Percentiles rank a stretch among this genome's conserved stretches.
Conservation (phyloP, 2,113 vertebrate genomes). For the Cathartes aura region DNA sequence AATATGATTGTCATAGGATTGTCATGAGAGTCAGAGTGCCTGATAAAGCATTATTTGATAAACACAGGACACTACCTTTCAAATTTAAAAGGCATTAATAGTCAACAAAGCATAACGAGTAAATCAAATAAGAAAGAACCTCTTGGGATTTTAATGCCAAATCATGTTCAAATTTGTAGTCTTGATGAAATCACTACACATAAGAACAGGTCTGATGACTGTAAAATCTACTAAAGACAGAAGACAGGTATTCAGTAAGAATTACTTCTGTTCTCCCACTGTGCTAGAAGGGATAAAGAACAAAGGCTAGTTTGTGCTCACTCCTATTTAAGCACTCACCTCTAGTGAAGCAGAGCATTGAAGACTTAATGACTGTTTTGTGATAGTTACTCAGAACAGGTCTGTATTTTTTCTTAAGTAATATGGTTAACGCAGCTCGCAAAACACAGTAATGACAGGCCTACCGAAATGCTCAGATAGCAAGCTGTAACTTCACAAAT, state of each 20-base stretch:
- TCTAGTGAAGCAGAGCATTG: neutral
- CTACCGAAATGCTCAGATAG: neutral
- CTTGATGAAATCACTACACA: neutral
- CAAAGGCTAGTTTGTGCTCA: neutral
- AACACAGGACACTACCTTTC: neutral
- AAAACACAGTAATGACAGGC: neutral
- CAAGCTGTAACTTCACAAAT: neutral
- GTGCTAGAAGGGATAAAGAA: neutral
- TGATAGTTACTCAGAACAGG: neutral
- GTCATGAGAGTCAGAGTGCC: neutral
- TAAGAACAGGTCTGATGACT: neutral
- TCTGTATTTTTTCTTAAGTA: neutral
- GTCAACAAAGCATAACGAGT: neutral
- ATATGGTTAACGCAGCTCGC: neutral
- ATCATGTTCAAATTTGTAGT: neutral
- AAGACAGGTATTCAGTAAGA: neutral
- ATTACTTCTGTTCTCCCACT: neutral
- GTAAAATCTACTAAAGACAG: neutral
- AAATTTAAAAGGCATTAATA: neutral
- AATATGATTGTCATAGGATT: neutral
- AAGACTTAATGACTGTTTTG: neutral
- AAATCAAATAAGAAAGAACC: neutral
- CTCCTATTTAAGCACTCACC: neutral
- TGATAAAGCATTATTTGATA: neutral
- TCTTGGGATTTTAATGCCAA: neutral